Evolutionary conservation across 2,797 vertebrate genomes (phyloP).

Genomic region (Pangasius djambal): DNA sequence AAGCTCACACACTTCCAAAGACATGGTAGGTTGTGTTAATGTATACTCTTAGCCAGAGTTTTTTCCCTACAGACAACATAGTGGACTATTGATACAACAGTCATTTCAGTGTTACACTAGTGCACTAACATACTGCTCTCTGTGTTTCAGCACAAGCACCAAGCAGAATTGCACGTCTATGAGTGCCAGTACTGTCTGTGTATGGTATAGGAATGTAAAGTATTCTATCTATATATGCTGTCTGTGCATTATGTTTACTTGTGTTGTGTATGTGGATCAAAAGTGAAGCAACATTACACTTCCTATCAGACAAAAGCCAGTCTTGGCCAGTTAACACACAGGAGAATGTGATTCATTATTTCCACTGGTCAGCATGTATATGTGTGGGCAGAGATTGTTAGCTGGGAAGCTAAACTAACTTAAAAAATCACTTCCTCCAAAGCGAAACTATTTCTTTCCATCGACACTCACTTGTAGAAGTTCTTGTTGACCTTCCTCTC

Average conservation of each 20-base stretch:
- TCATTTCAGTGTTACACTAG: conserved; percentile 37
- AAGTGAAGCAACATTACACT: conserved; percentile 65
- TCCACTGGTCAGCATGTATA: conserved; percentile 16
- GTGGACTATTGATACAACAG: conserved; percentile 26
- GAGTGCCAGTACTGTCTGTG: conserved; percentile 23
- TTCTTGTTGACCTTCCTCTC: conserved; percentile 92
- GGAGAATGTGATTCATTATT: conserved; percentile 4
- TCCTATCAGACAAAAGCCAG: conserved; percentile 55
- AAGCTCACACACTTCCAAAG: background rate
- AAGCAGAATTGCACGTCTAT: conserved; percentile 11
- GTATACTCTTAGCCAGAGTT: conserved; percentile 10
- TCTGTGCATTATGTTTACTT: conserved; percentile 28
- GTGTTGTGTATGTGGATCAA: conserved; percentile 8
- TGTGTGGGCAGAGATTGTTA: conserved; percentile 4
- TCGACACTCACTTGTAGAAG: conserved; percentile 91
- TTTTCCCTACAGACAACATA: conserved; percentile 10
- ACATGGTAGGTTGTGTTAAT: conserved; percentile 3
- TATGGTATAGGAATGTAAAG: conserved; percentile 6
- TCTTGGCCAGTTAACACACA: background rate
- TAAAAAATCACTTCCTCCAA: background rate
- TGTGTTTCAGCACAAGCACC: conserved; percentile 22
- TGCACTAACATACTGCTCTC: conserved; percentile 37
- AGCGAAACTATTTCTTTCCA: background rate
- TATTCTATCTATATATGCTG: background rate
- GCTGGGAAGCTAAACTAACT: background rate